Evolutionary conservation across 2,797 vertebrate species (phyloP).

Genomic region (Pelochelys cantorii): DNA sequence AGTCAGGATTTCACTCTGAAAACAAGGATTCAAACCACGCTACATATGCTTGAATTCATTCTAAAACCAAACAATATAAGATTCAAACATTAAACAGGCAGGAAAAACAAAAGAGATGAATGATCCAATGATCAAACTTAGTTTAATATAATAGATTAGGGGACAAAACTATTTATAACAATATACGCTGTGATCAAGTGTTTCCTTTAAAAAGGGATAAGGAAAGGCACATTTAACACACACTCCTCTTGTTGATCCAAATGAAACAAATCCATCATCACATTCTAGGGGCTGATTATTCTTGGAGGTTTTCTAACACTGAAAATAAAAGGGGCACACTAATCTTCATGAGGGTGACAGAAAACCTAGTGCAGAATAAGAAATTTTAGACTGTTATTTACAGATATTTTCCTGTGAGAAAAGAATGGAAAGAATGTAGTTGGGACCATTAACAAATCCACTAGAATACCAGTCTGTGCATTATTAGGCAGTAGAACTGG

Average conservation of each 20-base stretch:
- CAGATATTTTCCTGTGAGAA: constrained; percentile 84
- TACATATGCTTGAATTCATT: background rate
- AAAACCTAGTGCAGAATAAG: constrained; percentile 48
- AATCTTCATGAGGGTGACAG: constrained; percentile 53
- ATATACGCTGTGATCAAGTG: background rate
- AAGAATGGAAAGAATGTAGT: constrained; percentile 82
- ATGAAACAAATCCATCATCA: constrained; percentile 41
- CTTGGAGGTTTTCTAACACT: background rate
- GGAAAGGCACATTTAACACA: background rate
- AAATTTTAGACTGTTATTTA: constrained; percentile 71
- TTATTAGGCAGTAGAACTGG: constrained; percentile 42
- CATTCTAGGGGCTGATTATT: background rate
- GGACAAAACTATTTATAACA: background rate
- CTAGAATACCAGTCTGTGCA: constrained; percentile 49
- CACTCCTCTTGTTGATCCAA: constrained; percentile 1
- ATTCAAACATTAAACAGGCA: background rate
- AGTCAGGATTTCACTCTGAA: background rate
- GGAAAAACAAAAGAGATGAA: background rate
- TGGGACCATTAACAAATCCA: constrained; percentile 77
- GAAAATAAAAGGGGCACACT: constrained; percentile 39
- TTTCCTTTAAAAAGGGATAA: constrained; percentile 13
- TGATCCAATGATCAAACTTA: background rate
- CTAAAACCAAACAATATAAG: background rate
- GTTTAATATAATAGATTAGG: background rate
- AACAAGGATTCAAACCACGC: background rate